Base-by-base conservation (phyloP, 2,888 invertebrate genomes). In the Arctia plantaginis region DNA sequence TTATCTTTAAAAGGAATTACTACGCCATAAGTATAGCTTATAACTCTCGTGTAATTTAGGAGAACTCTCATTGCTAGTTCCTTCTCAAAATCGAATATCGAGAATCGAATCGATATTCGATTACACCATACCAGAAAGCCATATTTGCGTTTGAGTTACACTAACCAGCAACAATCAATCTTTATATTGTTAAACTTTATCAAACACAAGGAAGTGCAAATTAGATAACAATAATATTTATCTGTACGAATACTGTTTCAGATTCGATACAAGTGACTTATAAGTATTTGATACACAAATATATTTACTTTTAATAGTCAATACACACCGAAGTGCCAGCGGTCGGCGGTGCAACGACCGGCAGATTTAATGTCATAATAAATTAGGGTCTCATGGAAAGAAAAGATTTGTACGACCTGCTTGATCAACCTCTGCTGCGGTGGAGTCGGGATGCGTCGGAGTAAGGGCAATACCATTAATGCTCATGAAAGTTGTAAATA, bases 271-370 rank as follows among this genome's bases (percentile, higher is more conserved):
- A 55, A n/a, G 51, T 55, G 51, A 55, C 51, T 12, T 55, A 51
- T 51, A n/a, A n/a, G 10, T 55, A 23, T 55, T 55, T 55, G 30
- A 55, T 69, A 39, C 62, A 62, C 41, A 75, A 73, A 59, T 72
- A 75, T 68, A 33, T 30, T 67, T 69, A 81, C 76, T 83, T 76
- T 76, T 76, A 64, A 69, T 23, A n/a, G n/a, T n/a, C 51, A 55
- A 55, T 55, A 55, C 51, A n/a, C 51, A 55, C n/a, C 10, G n/a
- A 55, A n/a, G 23, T 23, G 8, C 23, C 51, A 55, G 51, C 51
- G 51, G 51, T 55, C n/a, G 23, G 7, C n/a, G n/a, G 51, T 55
- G 51, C 51, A 55, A 55, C 23, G 23, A 8, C n/a, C 47, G 47
- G 1, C 20, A 47, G 47, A 1, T 55, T 55, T 3, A 55, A 10